Evolutionary conservation across 2,113 vertebrate genomes (phyloP).

Genomic region (Psophia crepitans): DNA sequence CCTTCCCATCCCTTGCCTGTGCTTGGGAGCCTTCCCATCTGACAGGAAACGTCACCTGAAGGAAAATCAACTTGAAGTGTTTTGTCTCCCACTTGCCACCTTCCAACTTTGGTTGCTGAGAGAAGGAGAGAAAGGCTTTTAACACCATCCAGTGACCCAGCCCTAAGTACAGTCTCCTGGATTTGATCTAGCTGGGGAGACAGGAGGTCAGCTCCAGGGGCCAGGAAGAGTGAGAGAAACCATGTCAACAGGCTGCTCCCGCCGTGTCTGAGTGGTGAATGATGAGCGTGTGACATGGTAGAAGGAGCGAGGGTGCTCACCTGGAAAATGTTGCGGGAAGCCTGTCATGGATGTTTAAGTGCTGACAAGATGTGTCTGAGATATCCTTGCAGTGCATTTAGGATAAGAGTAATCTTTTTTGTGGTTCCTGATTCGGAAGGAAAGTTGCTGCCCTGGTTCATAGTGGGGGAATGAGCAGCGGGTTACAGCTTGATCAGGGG

Average conservation of each 20-base stretch:
- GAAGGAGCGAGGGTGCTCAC: constrained; percentile 59
- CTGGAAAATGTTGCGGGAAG: constrained; percentile 70
- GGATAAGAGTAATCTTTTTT: neutral
- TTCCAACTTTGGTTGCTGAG: constrained; percentile 38
- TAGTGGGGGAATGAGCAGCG: neutral
- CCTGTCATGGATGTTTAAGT: constrained; percentile 61
- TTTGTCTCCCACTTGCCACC: constrained; percentile 51
- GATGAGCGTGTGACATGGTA: constrained; percentile 24
- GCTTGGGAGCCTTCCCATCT: neutral
- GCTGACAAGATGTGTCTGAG: constrained; percentile 66
- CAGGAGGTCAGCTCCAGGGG: constrained; percentile 48
- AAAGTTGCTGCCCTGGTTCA: neutral
- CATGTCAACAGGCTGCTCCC: constrained; percentile 65
- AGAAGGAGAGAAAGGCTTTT: constrained; percentile 66
- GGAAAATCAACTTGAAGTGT: constrained; percentile 34
- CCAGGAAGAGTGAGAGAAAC: constrained; percentile 58
- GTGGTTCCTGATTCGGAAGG: neutral
- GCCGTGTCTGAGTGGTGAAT: constrained; percentile 36
- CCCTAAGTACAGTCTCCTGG: constrained; percentile 47
- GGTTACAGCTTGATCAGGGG: neutral
- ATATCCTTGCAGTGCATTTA: constrained; percentile 42
- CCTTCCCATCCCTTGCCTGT: neutral
- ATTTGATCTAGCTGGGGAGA: constrained; percentile 56
- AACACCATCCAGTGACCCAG: constrained; percentile 51
- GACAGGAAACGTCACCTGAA: constrained; percentile 5